Evolutionary conservation across 2,113 vertebrate genomes (phyloP), one percentile per base, ranked within the genome.

Genomic region (Strix aluco): DNA sequence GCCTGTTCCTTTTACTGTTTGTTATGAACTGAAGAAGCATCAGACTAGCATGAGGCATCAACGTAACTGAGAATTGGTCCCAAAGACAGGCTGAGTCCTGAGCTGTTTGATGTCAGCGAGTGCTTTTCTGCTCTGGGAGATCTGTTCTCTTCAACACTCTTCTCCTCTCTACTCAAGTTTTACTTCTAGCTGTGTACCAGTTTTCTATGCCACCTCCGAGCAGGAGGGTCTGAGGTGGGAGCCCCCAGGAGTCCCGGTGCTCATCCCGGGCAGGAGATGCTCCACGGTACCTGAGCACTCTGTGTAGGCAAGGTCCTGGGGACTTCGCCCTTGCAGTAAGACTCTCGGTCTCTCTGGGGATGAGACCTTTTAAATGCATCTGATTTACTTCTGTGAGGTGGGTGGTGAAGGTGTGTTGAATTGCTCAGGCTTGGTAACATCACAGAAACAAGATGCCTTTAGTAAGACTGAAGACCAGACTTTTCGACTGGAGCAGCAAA

Each of bases 161-260:
- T 29, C 46, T 66, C 52, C 26, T 61, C 34, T 42, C 9, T 12
- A 3, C 38, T 30, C 34, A 59, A 36, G 52, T 47, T 83, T 81
- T 77, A 20, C 49, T 23, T 70, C 49, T 30, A 63, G 26, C 34
- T 51, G 22, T 30, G 49, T n/a, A 11, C 30, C n/a, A 27, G 57
- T n/a, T 84, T 71, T 78, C 88, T 49, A 26, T 57, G 54, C 70
- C 3, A 1, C 21, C 30, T 49, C 8, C 1, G 4, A 15, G 20
- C n/a, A 36, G 69, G 15, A 69, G 47, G 26, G 15, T 36, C 23
- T 66, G 62, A 27, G 61, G 30, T 16, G n/a, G 51, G 63, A 66
- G 15, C 40, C 30, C 0, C 0, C 20, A 62, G 47, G 32, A 58
- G 14, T 73, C 38, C 32, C 1, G 4, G 20, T 1, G 10, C 21